phyloP scores from a whole-genome alignment of 2,113 vertebrate genomes.

The Bos javanicus region DNA sequence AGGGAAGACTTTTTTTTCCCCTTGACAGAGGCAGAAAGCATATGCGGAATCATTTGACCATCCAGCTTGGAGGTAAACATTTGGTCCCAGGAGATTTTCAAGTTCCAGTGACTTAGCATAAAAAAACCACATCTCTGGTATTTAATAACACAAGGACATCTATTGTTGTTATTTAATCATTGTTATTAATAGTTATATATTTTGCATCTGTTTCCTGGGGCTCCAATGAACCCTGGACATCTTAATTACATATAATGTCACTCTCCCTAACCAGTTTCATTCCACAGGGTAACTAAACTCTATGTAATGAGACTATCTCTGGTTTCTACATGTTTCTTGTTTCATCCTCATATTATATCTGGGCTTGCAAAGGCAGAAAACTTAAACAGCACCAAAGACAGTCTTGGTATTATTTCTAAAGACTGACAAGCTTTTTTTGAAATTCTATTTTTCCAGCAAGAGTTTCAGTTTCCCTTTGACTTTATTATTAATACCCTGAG shows the following conservation, averaged over 20 bases:
- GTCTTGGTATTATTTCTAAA: constrained; percentile 46
- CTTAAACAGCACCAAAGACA: not conserved
- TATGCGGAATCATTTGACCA: too few species aligned
- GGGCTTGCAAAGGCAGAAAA: constrained; percentile 40
- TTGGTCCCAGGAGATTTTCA: not conserved
- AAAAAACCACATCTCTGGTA: not conserved
- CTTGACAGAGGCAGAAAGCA: not conserved
- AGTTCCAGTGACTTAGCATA: not conserved
- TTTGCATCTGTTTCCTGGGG: constrained; percentile 24
- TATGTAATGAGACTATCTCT: constrained; percentile 50
- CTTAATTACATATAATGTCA: constrained; percentile 60
- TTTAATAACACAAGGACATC: not conserved
- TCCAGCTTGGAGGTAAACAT: not conserved
- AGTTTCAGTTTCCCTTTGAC: constrained; percentile 47
- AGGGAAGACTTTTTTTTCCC: not conserved
- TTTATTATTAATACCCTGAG: constrained; percentile 36
- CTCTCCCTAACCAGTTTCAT: constrained; percentile 28
- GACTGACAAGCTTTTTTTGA: constrained; percentile 43
- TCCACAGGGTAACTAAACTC: constrained; percentile 32
- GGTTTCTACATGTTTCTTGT: not conserved
- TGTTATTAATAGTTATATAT: constrained; percentile 17
- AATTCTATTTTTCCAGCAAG: constrained; percentile 43
- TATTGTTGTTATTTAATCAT: constrained; percentile 48
- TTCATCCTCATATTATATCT: constrained; percentile 36
- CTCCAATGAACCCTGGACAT: constrained; percentile 46